phyloP scores from a whole-genome alignment of 2,888 invertebrate genomes.

The Archips xylosteana region DNA sequence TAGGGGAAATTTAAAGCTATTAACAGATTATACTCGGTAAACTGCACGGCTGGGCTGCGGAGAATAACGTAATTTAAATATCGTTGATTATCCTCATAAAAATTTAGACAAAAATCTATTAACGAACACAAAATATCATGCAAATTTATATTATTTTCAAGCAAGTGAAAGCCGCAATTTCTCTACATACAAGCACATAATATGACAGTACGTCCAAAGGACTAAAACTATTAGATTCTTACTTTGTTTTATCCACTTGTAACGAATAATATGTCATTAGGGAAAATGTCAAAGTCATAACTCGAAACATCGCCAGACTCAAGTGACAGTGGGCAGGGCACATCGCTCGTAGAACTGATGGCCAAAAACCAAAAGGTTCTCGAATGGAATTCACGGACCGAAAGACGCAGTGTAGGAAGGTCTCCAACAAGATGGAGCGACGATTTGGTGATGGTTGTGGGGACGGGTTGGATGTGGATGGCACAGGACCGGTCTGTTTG shows the following conservation, averaged over 20 bases:
- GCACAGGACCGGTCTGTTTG: too few species aligned
- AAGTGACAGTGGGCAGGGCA: too few species aligned
- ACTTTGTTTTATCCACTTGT: neutral
- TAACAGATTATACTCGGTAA: constrained; percentile 13
- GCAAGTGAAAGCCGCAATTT: constrained; percentile 12
- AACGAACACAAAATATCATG: neutral
- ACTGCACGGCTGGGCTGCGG: constrained; percentile 6
- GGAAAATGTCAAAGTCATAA: too few species aligned
- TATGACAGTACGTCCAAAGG: neutral
- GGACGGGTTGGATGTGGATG: too few species aligned
- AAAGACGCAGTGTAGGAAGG: too few species aligned
- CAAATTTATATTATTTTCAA: constrained; percentile 17
- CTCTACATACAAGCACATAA: neutral
- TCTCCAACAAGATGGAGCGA: too few species aligned
- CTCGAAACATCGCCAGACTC: too few species aligned
- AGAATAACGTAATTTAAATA: constrained; percentile 8
- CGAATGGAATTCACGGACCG: too few species aligned
- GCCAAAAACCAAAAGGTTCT: too few species aligned
- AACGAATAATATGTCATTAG: neutral
- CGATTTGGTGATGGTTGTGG: too few species aligned
- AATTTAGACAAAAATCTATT: neutral
- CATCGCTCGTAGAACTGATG: too few species aligned
- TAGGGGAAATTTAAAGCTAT: constrained; percentile 3
- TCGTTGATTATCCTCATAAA: constrained; percentile 1
- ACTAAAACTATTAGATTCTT: neutral